Percentiles rank a stretch among this genome's conserved stretches.
These are phyloP conservation scores for Cosmopolites sordidus DNA, from an alignment of 2,888 invertebrate genomes.

Conservation along the genomic window DNA sequence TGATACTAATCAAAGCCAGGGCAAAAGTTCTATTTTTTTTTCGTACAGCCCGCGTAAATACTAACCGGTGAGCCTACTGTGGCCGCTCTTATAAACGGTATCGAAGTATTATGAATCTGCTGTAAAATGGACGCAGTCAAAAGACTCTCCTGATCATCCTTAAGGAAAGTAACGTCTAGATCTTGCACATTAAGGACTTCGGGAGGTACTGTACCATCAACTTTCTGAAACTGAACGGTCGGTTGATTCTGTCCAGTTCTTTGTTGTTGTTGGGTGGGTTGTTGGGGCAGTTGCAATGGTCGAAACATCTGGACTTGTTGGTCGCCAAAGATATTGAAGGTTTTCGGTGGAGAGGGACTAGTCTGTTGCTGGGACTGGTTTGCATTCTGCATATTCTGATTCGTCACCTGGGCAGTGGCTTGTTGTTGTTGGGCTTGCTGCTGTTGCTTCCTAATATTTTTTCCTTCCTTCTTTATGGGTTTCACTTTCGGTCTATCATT, in stretches of 20 bases:
- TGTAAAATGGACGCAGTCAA: constrained; percentile 45
- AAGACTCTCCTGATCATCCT: constrained; percentile 44
- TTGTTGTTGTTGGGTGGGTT: constrained; percentile 30
- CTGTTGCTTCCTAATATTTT: constrained; percentile 66
- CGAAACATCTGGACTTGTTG: constrained; percentile 34
- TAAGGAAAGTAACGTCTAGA: constrained; percentile 32
- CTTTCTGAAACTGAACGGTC: constrained; percentile 47
- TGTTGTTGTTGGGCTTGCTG: constrained; percentile 39
- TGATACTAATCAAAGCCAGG: too few relatives aligned
- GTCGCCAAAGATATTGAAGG: constrained; percentile 25
- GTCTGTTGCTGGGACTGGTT: constrained; percentile 10
- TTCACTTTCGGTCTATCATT: constrained; percentile 82
- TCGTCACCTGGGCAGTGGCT: neutral
- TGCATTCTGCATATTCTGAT: neutral
- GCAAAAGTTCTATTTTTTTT: too few relatives aligned
- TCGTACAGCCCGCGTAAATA: neutral
- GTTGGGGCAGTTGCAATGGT: constrained; percentile 31
- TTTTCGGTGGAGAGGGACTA: constrained; percentile 19
- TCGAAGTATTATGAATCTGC: constrained; percentile 43
- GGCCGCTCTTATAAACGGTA: constrained; percentile 38
- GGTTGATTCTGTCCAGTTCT: constrained; percentile 40
- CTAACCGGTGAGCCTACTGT: constrained; percentile 43
- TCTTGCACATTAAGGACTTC: constrained; percentile 42
- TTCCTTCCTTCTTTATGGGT: constrained; percentile 74
- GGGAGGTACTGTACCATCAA: constrained; percentile 33